Base-by-base conservation (phyloP, 2,888 invertebrate species). In the Idaea dimidiata region DNA sequence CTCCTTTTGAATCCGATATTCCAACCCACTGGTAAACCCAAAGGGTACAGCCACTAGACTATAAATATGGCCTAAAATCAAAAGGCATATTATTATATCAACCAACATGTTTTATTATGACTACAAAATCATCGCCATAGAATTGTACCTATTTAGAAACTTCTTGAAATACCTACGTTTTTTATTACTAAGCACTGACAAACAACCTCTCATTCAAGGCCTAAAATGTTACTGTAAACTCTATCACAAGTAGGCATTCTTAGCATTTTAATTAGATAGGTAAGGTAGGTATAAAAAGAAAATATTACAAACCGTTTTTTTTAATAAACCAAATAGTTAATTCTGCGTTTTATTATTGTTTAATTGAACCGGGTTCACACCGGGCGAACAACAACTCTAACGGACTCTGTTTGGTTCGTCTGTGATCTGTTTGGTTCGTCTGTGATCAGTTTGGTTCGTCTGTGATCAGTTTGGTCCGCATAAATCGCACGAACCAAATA, bases 31-130 rank as follows among this genome's bases (percentile, higher is more conserved):
- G n/a, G n/a, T n/a, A n/a, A n/a, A n/a, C n/a, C n/a, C n/a, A n/a
- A n/a, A 3, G 14, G 43, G 10, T 1, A 43, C 14, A 14, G 10
- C 1, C 6, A 8, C 0, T 43, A n/a, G 10, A 14, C 43, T 43
- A 43, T 8, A 43, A 43, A 14, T 14, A 3, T 43, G 14, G 14
- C 43, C 10, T 60, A 58, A 59, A 54, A 17, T 32, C 0, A 61
- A 24, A 62, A 10, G 59, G 57, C 16, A 31, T 17, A 59, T 66
- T 66, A 17, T 14, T 24, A 5, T 24, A 24, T 66, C 64, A 66
- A 75, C 79, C 78, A 76, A 82, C 80, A 79, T 84, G 7, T 81
- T 88, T 88, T 86, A 88, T 83, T 88, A 74, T 82, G 86, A 78
- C 83, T 86, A 87, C 76, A 82, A 78, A 79, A 74, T 76, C 69